These are phyloP conservation scores for Mimas tiliae DNA, from an alignment of 2,888 invertebrate genomes.

Conservation along the genomic window DNA sequence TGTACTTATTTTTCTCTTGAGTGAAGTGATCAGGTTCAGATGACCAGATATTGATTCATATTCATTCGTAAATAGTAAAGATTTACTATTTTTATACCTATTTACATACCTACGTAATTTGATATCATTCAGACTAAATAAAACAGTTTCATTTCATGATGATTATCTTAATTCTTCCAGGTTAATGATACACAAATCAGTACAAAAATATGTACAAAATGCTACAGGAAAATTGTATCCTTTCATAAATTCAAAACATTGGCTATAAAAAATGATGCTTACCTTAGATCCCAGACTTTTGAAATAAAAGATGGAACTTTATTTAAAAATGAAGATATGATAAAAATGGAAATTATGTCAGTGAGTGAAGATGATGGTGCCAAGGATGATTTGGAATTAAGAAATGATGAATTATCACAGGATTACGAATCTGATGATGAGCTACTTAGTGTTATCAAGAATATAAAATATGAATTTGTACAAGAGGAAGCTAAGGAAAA, in stretches of 20 bases:
- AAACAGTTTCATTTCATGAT: no score
- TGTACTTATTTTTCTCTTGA: no score
- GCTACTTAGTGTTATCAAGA: constrained; percentile 60
- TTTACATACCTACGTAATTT: no score
- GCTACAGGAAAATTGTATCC: constrained; percentile 59
- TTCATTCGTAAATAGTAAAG: no score
- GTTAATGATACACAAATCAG: constrained; percentile 52
- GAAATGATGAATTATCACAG: constrained; percentile 28
- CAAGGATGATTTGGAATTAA: constrained; percentile 36
- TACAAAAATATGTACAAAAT: constrained; percentile 65
- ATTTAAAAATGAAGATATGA: not conserved
- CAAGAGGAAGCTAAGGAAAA: constrained; percentile 52
- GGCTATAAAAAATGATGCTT: constrained; percentile 61
- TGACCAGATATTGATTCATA: no score
- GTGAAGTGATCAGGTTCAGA: no score
- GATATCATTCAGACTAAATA: no score
- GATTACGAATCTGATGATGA: constrained; percentile 64
- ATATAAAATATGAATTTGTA: constrained; percentile 56
- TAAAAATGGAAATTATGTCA: constrained; percentile 35
- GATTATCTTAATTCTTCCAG: no score
- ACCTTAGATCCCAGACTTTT: constrained; percentile 44
- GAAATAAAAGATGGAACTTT: not conserved
- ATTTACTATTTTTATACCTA: no score
- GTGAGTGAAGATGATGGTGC: constrained; percentile 34
- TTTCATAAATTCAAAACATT: constrained; percentile 66